Evolutionary conservation across 2,113 vertebrate species (phyloP), one percentile per base, ranked within the genome.

Genomic region (Leuciscus idus): DNA sequence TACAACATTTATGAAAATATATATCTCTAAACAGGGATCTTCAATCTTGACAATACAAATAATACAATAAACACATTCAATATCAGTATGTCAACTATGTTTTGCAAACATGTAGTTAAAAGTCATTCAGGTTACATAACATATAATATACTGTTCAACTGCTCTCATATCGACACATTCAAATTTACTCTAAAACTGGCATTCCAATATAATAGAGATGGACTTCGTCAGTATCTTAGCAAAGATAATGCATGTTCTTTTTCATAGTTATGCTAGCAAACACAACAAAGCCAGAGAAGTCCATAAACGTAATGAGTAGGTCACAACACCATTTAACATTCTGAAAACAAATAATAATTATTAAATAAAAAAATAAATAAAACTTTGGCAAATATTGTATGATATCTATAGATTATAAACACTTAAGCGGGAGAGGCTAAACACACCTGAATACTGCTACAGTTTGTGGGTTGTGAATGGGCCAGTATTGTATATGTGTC

Each of bases 1-100:
- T 97, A 97, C 96, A 96, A 99, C 98, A 99, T 97, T 98, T 99
- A 99, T 97, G 98, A 99, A 99, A 99, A 99, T 99, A 99, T 99
- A 99, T 98, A 97, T 99, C 98, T 99, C 97, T 99, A 97, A 96
- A 95, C 95, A 96, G 94, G 96, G 96, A 95, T 95, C 48, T 92
- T 96, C 95, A 95, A 94, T 96, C 95, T 95, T 95, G 96, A 99
- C 97, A 90, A 97, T 99, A 99, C 96, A 99, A 99, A 99, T 96
- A 97, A 97, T 98, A 98, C 98, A 87, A 97, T 99, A 98, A 97
- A 99, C 98, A 99, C 98, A 98, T 99, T 99, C 97, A 97, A 88
- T 95, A 96, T 95, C 95, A 98, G 93, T 95, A 94, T 92, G 93
- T 91, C 92, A 94, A 96, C 97, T 97, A 98, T 95, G 92, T 95